These are phyloP conservation scores for Ips nitidus DNA, from an alignment of 1,140 invertebrate species.

Conservation along the genomic window DNA sequence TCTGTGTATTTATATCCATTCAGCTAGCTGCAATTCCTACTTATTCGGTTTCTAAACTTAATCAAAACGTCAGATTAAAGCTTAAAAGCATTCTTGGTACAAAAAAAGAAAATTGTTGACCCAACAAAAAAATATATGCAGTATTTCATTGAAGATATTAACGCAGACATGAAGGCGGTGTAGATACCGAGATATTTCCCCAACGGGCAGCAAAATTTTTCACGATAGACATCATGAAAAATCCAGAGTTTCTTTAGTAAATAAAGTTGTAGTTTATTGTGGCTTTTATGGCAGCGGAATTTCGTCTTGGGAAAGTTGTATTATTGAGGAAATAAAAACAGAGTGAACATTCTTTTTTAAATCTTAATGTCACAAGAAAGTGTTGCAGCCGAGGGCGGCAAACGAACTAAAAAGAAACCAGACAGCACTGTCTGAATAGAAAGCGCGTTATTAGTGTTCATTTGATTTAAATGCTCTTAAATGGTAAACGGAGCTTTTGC, in stretches of 20 bases:
- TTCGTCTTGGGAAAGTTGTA: slow-evolving; percentile 20
- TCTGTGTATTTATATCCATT: no score
- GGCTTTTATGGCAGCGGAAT: slow-evolving; percentile 17
- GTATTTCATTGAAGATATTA: neutral
- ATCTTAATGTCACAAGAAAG: slow-evolving; percentile 20
- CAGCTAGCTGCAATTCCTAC: no score
- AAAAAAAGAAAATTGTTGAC: no score
- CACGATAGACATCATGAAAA: slow-evolving; percentile 17
- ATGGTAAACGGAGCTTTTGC: no score
- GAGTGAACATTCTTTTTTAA: slow-evolving; percentile 19
- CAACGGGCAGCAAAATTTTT: slow-evolving; percentile 4
- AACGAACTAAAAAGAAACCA: slow-evolving; percentile 14
- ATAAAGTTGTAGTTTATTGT: slow-evolving; percentile 21
- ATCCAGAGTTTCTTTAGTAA: slow-evolving; percentile 12
- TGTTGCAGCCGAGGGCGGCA: slow-evolving; percentile 7
- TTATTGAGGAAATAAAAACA: slow-evolving; percentile 28
- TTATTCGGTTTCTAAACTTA: no score
- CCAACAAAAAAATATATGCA: no score
- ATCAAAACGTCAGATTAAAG: no score
- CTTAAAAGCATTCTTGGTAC: no score
- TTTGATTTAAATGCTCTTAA: slow-evolving; percentile 18
- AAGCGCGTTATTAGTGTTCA: slow-evolving; percentile 6
- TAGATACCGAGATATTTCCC: neutral
- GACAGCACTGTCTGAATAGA: slow-evolving; percentile 13
- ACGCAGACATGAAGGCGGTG: neutral